Conservation (phyloP, 2,888 invertebrate genomes). For the Agrotis exclamationis region DNA sequence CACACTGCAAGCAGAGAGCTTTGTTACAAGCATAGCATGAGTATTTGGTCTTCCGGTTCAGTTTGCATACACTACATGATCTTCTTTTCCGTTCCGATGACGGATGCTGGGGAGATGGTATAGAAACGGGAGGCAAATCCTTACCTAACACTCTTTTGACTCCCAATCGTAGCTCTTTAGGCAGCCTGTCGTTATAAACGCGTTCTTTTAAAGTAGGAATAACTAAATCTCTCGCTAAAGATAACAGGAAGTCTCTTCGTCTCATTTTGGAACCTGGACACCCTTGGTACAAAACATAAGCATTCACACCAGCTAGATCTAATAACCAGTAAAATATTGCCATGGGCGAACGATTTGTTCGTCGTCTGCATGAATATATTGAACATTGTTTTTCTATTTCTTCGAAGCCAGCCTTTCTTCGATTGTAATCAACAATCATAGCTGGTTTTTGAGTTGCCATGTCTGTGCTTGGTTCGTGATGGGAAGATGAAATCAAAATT, state of each 20-base stretch:
- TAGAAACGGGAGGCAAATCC: conserved; percentile 6
- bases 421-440: conserved; percentile 11
- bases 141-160: conserved; percentile 11
- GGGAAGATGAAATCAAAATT: conserved; percentile 25
- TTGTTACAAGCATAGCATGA: conserved; percentile 9
- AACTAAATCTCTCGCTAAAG: conserved; percentile 22
- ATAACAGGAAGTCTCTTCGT: conserved; percentile 10
- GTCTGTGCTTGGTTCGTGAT: conserved; percentile 18
- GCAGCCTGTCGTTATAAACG: conserved; percentile 5
- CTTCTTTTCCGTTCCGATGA: conserved; percentile 1
- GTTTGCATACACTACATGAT: conserved; percentile 3
- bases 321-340: conserved; percentile 27
- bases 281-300: conserved; percentile 20
- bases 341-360: conserved; percentile 11
- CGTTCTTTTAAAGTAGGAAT: conserved; percentile 15
- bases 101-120: background rate
- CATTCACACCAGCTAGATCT: conserved; percentile 18
- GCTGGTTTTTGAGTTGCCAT: conserved; percentile 4
- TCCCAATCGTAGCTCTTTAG: conserved; percentile 21
- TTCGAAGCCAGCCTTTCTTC: conserved; percentile 2
- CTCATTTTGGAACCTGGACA: conserved; percentile 15
- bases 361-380: conserved; percentile 19
- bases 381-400: conserved; percentile 22
- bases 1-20: conserved; percentile 22
- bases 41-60: conserved; percentile 17